Evolutionary conservation across 2,797 vertebrate genomes (phyloP), one percentile per base, ranked within the genome.

Genomic region (Pantherophis alleghaniensis): DNA sequence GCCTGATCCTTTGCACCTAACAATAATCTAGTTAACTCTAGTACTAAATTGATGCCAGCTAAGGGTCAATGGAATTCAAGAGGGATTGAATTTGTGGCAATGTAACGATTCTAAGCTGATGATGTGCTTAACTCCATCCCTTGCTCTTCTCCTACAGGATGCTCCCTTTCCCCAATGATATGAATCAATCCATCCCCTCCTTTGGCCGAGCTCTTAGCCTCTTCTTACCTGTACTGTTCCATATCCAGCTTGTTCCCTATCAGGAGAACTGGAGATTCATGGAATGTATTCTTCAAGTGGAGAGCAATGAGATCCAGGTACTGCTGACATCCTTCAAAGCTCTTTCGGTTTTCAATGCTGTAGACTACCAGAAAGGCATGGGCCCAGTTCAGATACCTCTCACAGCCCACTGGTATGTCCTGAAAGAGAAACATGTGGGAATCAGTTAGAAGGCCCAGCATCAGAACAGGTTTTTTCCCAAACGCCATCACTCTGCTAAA

Each of bases 211-310:
- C 59, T 63, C 20, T n/a, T 14, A 37, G 0, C 20, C 37, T 83
- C 4, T 83, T 4, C 13, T 51, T 97, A 98, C 99, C 99, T 99
- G 97, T 99, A 98, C 97, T 98, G 98, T 92, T 99, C 98, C 99
- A 99, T 99, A 96, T 99, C 99, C 96, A 99, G 96, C 97, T 99
- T 99, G 97, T 98, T 99, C 53, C 99, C 99, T 96, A 99, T 96
- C 91, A 99, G 97, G 90, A 99, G 96, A 91, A 98, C 95, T 0
- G 98, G 98, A 60, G 95, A 94, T 93, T 95, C 97, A 2, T 96
- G 97, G 90, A 98, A 98, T 0, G 97, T 97, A 91, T 98, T 98
- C 96, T 97, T 98, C 0, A 96, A 94, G 0, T 98, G 98, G 91
- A 97, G 93, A 5, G 98, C 96, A 0, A 99, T 97, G 1, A 98